Percentiles rank a stretch among this genome's conserved stretches.
These are phyloP conservation scores for Paralichthys olivaceus DNA, from an alignment of 2,113 vertebrate genomes.

Conservation along the genomic window DNA sequence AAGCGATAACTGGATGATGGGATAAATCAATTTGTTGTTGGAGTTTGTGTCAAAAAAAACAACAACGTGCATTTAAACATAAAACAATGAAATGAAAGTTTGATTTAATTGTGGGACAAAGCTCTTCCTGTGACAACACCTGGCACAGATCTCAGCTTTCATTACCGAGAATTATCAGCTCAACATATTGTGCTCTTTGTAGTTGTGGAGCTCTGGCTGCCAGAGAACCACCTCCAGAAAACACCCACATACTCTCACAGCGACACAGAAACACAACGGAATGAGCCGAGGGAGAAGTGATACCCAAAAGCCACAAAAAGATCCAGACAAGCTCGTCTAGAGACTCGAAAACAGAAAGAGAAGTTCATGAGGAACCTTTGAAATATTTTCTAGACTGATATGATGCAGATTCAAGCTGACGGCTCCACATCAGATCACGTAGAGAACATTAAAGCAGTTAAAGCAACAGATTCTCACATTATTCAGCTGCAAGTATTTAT, in stretches of 20 bases:
- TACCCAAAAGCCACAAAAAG: constrained; percentile 14
- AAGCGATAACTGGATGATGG: not conserved
- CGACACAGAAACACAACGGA: not conserved
- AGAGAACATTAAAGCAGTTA: not conserved
- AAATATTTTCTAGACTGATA: no score
- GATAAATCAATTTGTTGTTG: not conserved
- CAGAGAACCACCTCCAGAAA: constrained; percentile 69
- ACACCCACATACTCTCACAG: constrained; percentile 46
- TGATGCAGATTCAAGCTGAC: not conserved
- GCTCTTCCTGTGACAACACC: constrained; percentile 8
- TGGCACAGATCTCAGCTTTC: constrained; percentile 28
- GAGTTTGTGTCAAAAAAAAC: not conserved
- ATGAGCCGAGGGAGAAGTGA: constrained; percentile 1
- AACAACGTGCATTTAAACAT: not conserved
- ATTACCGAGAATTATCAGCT: constrained; percentile 39
- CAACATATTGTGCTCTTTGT: constrained; percentile 54
- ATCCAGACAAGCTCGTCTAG: not conserved
- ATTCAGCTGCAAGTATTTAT: constrained; percentile 1
- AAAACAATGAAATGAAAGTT: constrained; percentile 1
- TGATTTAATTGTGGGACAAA: not conserved
- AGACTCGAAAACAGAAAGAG: not conserved
- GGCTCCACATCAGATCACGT: not conserved
- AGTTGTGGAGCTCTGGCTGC: constrained; percentile 38
- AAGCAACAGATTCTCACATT: not conserved
- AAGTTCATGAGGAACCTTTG: not conserved